Base-by-base conservation (phyloP, 2,797 vertebrate genomes). In the Pseudomugil tenellus region DNA sequence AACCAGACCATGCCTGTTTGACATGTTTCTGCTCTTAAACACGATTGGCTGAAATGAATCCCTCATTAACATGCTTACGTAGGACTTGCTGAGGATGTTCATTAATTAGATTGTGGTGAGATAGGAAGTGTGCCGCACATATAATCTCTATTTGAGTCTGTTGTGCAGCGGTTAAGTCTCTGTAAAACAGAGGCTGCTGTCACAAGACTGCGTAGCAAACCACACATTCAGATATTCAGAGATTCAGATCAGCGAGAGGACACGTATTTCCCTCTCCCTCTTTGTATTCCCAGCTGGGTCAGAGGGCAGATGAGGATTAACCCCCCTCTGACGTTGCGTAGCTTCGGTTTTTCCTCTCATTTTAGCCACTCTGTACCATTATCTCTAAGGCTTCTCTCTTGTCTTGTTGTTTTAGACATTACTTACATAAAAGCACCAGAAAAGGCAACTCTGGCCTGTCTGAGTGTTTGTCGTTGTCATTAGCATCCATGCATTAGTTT, bases 141-240 rank as follows among this genome's bases (percentile, higher is more conserved):
- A n/a, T n/a, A n/a, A n/a, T n/a, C 6, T 70, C 28, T 63, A 67
- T 65, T 48, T 35, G 29, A 43, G 69, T n/a, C 57, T 48, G 43
- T 58, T 68, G 54, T 37, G 55, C 69, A 26, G 80, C 41, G 29
- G 70, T 35, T 70, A 43, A 61, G 48, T 55, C 60, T 64, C 81
- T 80, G 86, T 85, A 73, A 72, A 77, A 76, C 73, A 41, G 62
- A 76, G 41, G 68, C 79, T 52, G 76, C 81, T 86, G 86, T 92
- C 90, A 91, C 88, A 89, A 90, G 90, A 92, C 88, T 75, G 67
- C 51, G 43, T 71, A 87, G 89, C 84, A 89, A 92, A 91, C 76
- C 83, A 84, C 84, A 88, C 89, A 90, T 86, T 91, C 86, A 89
- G 62, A 85, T 53, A 52, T 57, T 77, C n/a, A n/a, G 57, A 62